Base-by-base conservation (phyloP, 2,888 invertebrate species). In the Sepioteuthis lessoniana region DNA sequence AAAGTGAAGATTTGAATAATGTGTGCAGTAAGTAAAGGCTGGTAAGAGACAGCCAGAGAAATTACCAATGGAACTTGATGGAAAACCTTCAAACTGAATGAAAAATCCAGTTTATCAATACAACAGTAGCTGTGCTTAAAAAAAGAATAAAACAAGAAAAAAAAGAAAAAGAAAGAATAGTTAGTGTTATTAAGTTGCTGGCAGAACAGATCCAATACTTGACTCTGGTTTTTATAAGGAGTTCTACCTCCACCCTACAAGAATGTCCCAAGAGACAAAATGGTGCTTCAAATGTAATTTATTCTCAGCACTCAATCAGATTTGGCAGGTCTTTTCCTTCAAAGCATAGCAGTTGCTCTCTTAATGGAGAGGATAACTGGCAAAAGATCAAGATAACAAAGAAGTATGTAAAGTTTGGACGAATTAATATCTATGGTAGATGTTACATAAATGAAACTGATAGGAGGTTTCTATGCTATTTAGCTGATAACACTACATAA, bases 171-270 rank as follows among this genome's bases (percentile, higher is more conserved):
- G 5, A 55, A 55, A n/a, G n/a, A n/a, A n/a, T 19, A 76, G 76
- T 10, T 76, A 13, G 13, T 76, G n/a, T 19, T n/a, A 76, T n/a
- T 55, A 76, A 16, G 76, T 76, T 76, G 76, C 13, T 76, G 19
- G n/a, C n/a, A n/a, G 76, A 76, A 76, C 76, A 76, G n/a, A 76
- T 76, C n/a, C 13, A 76, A 76, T n/a, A 76, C 76, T 76, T n/a
- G 13, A 76, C 60, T 10, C n/a, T 76, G n/a, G n/a, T 76, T n/a
- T 76, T n/a, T n/a, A n/a, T 16, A 76, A 31, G 60, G 31, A 76
- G 76, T n/a, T 76, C 25, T 55, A 55, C 25, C 50, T 13, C 2
- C 76, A 13, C n/a, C 60, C 8, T 31, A 28, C 47, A 60, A 31
- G 60, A 60, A 60, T 60, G 31, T 31, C 31, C n/a, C 13, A n/a